These are phyloP conservation scores for Sander lucioperca DNA, from an alignment of 2,113 vertebrate species.

Conservation along the genomic window DNA sequence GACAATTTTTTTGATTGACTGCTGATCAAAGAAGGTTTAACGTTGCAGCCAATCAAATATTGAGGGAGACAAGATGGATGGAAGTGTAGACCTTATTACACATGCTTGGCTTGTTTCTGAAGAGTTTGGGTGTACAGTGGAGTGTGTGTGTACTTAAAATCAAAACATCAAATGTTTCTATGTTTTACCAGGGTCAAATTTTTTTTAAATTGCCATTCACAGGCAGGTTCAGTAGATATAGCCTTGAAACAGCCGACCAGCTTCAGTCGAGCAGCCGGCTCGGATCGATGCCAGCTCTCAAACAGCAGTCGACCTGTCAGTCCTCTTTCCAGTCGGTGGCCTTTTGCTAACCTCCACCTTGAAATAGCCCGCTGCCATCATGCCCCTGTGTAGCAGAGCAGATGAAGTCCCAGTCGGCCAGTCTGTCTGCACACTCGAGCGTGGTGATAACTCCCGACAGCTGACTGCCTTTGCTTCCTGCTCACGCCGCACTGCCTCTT, in stretches of 20 bases:
- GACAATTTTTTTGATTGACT: conserved; percentile 61
- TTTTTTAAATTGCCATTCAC: neutral
- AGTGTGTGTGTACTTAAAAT: neutral
- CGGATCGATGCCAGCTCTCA: conserved; percentile 52
- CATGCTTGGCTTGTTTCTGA: neutral
- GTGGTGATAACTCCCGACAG: conserved; percentile 73
- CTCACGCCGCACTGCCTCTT: conserved; percentile 16
- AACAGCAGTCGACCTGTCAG: conserved; percentile 36
- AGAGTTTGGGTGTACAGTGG: neutral
- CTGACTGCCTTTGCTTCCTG: conserved; percentile 49
- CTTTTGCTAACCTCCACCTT: conserved; percentile 67
- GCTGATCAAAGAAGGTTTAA: conserved; percentile 62
- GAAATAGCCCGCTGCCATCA: conserved; percentile 64
- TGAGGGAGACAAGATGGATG: conserved; percentile 17
- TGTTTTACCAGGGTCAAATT: too few species aligned
- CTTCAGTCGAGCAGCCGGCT: conserved; percentile 23
- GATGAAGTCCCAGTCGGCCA: conserved; percentile 67
- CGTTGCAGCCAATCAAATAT: conserved; percentile 52
- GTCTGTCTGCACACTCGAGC: conserved; percentile 64
- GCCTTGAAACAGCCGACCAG: neutral
- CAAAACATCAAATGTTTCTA: neutral
- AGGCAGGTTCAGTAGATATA: neutral
- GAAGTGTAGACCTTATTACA: conserved; percentile 5
- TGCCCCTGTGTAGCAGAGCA: conserved; percentile 55
- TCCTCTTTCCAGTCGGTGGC: conserved; percentile 49